Conservation (phyloP, 2,797 vertebrate species). For the Eremophila alpestris region DNA sequence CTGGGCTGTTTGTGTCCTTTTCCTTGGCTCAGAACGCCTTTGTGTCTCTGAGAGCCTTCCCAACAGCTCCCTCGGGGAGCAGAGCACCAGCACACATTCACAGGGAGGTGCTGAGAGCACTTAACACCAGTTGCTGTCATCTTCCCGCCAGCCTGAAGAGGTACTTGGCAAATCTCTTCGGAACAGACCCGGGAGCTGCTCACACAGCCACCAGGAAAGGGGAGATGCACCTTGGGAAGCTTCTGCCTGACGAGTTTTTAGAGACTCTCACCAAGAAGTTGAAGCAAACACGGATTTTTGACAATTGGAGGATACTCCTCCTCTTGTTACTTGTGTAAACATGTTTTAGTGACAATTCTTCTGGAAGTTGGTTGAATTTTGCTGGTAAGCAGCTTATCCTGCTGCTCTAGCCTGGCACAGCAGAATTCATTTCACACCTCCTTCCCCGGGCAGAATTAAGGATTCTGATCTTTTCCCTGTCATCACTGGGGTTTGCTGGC, state of each 20-base stretch:
- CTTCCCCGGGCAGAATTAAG: not conserved
- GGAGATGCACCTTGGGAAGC: not conserved
- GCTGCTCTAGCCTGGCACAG: not conserved
- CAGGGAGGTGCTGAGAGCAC: not conserved
- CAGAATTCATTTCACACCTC: not conserved
- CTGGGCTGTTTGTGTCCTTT: not conserved
- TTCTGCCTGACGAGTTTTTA: not conserved
- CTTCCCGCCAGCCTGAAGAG: slow-evolving; percentile 11
- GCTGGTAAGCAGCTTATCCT: not conserved
- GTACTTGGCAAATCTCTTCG: not conserved
- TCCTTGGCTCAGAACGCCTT: not conserved
- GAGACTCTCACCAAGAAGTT: not conserved
- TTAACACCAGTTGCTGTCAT: not conserved
- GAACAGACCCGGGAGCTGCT: not conserved
- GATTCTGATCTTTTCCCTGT: not conserved
- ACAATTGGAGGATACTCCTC: not conserved
- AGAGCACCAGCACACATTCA: not conserved
- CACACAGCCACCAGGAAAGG: not conserved
- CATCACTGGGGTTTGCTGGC: not conserved
- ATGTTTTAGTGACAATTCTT: not conserved
- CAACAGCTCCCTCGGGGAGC: not conserved
- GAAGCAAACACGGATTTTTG: not conserved
- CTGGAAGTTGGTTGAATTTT: not conserved
- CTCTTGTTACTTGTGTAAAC: not conserved
- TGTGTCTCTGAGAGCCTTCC: not conserved